Conservation (phyloP, 2,797 vertebrate species). For the Gobio occitaniae region DNA sequence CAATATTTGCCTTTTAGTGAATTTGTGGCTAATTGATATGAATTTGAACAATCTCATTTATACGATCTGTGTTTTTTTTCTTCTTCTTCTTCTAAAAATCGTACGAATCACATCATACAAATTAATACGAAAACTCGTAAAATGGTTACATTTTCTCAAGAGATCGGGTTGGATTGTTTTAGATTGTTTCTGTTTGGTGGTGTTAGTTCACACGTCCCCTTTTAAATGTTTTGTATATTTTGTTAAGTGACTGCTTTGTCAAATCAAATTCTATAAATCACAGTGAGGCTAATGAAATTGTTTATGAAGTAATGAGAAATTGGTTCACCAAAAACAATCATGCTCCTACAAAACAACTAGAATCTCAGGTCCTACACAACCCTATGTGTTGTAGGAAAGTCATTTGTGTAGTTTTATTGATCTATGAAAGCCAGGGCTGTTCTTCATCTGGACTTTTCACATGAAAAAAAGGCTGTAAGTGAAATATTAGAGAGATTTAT, state of each 20-base stretch:
- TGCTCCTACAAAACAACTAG: neutral
- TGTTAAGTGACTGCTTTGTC: neutral
- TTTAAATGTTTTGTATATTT: neutral
- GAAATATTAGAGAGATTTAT: conserved; percentile 44
- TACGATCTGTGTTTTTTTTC: neutral
- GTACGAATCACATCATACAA: neutral
- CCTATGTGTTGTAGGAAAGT: conserved; percentile 23
- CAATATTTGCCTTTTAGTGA: neutral
- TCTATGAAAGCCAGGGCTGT: conserved; percentile 14
- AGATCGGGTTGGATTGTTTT: neutral
- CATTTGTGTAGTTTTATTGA: conserved; percentile 46
- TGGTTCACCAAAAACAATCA: neutral
- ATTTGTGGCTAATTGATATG: neutral
- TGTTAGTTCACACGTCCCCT: neutral
- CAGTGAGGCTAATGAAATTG: neutral
- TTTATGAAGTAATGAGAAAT: conserved; percentile 14
- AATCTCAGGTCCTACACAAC: neutral
- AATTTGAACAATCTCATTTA: neutral
- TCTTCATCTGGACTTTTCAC: conserved; percentile 36
- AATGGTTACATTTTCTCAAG: neutral
- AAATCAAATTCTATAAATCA: neutral
- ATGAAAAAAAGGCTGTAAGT: neutral
- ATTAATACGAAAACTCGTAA: neutral
- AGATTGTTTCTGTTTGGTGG: neutral
- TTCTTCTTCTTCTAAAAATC: neutral